A percentile compares a stretch with the other conserved stretches of the same genome.
Conservation (phyloP, 2,888 invertebrate species). For the Onthophagus sagittarius region DNA sequence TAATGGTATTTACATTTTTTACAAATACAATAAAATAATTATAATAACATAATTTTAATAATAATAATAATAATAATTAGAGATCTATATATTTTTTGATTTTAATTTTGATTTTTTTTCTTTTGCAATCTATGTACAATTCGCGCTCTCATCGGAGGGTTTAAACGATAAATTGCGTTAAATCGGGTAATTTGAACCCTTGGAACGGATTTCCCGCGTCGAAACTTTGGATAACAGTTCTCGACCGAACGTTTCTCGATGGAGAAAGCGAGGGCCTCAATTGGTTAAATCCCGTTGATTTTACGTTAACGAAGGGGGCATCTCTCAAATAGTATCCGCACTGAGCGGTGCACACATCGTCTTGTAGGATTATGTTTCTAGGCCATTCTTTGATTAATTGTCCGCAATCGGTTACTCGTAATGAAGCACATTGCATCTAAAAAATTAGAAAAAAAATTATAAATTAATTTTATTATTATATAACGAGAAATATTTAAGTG, state of each 20-base stretch:
- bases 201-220: slow-evolving; percentile 47
- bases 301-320: slow-evolving; percentile 36
- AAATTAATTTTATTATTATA: not conserved
- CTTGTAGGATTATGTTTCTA: slow-evolving; percentile 73
- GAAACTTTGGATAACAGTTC: slow-evolving; percentile 40
- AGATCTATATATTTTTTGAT: not conserved
- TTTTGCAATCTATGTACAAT: not conserved
- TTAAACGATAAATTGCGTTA: slow-evolving; percentile 63
- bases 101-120: not conserved
- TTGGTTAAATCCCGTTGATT: slow-evolving; percentile 36
- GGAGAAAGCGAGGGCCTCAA: slow-evolving; percentile 43
- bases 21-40: not conserved
- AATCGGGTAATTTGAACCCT: slow-evolving; percentile 74
- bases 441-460: slow-evolving; percentile 37
- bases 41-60: not conserved
- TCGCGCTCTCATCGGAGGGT: not conserved
- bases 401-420: slow-evolving; percentile 82
- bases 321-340: slow-evolving; percentile 69
- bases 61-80: not conserved
- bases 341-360: slow-evolving; percentile 88
- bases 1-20: not conserved
- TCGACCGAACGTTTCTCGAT: slow-evolving; percentile 37
- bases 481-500: no score
- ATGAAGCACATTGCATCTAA: slow-evolving; percentile 84
- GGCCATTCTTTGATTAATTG: slow-evolving; percentile 80